Base-by-base conservation (phyloP, 2,113 vertebrate genomes). In the Podiceps cristatus region DNA sequence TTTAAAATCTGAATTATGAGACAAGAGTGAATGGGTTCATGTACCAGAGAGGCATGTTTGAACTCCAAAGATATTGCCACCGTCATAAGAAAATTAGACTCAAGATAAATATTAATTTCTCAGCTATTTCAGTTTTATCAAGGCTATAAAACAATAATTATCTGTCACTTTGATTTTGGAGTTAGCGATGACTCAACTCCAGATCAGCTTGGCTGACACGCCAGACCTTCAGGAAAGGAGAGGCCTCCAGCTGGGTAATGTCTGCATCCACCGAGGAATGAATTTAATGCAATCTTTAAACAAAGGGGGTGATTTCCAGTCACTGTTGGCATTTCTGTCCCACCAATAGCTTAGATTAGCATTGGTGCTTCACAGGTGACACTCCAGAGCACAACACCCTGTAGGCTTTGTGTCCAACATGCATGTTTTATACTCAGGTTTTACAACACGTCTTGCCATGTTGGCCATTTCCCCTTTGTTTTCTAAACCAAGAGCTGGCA, bases 1-100 rank as follows among this genome's bases (percentile, higher is more conserved):
- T 76, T 81, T 9, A 40, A 45, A 40, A 20, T 40, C 62, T 55
- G 62, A 33, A 3, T 33, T 22, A 20, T 11, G 42, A 59, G 27
- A 11, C 6, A 15, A 27, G n/a, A 91, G 35, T 2, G 0, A 28
- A 73, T 9, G 25, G 37, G 35, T 23, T n/a, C 69, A 23, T 82
- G 56, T 16, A 44, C 35, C 29, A 47, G 64, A 24, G 35, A 72
- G n/a, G 29, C 0, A 4, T 11, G 25, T 45, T 53, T 49, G n/a
- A 84, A 2, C 64, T 40, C 50, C 0, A 0, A 15, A 47, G 72
- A 25, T 2, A 0, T 40, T 1, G 1, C 35, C 1, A 0, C 35
- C 15, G 4, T 17, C 2, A 1, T 7, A 14, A 0, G 1, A 63
- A 80, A 84, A 82, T 71, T 4, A 8, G 40, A 50, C 35, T 76